Base-by-base conservation (phyloP, 1,140 invertebrate species). In the Amphibalanus amphitrite region DNA sequence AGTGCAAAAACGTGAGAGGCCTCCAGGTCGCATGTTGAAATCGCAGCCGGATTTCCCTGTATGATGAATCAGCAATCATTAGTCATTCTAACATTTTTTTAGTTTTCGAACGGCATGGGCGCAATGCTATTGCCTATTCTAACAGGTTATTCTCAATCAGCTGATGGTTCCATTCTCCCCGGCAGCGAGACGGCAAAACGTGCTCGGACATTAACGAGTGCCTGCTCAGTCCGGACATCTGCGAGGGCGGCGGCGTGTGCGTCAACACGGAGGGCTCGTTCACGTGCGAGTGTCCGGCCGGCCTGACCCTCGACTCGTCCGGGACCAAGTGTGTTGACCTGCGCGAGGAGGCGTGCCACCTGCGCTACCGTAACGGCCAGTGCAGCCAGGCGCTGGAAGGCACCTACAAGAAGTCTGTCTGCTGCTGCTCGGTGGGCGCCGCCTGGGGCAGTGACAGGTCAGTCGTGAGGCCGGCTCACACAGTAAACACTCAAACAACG, bases 201-300 rank as follows among this genome's bases (percentile, higher is more conserved):
- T 93, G 90, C 77, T 85, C 86, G 68, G 89, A 91, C 76, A 86
- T 92, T 13, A 89, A 92, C 78, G 90, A 92, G 78, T 92, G 90
- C 75, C 84, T 78, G 65, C 74, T 81, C n/a, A 78, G 79, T 72
- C 79, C 78, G 40, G 80, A 79, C 72, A 81, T 82, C 72, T 81
- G 82, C n/a, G 82, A 83, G 79, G 78, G 79, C 28, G 79, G 82
- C 71, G 82, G 80, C 15, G 76, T 78, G 20, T 85, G 84, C 84
- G 76, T 85, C 13, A 90, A 91, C 76, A 88, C 86, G 0, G 87
- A 89, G 72, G 89, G 89, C 20, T 87, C 87, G 15, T 90, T 88
- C 79, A 86, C 85, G 28, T 90, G 89, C 76, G 83, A 85, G 40
- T 89, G 87, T 79, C 86, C 87, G 3, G 84, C 84, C 28, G 89